Conservation (phyloP, 2,113 vertebrate species). For the Heloderma charlesbogerti region DNA sequence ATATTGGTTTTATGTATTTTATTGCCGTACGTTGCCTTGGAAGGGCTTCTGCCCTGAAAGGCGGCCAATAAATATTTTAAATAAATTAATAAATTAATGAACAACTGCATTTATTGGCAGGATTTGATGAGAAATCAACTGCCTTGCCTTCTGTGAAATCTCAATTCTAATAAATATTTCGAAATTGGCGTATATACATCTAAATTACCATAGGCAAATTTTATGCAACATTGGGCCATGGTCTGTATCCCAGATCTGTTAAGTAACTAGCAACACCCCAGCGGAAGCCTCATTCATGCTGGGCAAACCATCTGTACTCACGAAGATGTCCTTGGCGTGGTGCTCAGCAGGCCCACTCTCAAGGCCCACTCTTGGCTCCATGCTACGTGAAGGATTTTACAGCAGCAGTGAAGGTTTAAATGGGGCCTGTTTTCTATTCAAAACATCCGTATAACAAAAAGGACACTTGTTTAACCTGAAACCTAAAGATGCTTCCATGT, state of each 20-base stretch:
- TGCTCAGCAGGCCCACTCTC: not conserved
- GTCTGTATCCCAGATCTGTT: not conserved
- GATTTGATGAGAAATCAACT: not conserved
- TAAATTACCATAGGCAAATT: not conserved
- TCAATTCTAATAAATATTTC: not conserved
- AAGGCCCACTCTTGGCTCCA: not conserved
- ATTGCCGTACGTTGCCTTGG: too few species aligned
- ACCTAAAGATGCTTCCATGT: not conserved
- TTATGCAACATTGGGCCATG: not conserved
- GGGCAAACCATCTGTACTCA: not conserved
- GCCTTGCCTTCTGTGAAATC: not conserved
- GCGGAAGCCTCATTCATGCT: not conserved
- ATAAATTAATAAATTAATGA: too few species aligned
- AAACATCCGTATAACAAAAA: not conserved
- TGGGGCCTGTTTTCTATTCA: not conserved
- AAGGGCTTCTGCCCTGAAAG: too few species aligned
- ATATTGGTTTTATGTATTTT: too few species aligned
- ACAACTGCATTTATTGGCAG: not conserved
- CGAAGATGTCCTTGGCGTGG: not conserved
- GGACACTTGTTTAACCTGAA: not conserved
- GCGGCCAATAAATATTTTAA: too few species aligned
- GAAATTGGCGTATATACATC: not conserved
- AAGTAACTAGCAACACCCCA: not conserved
- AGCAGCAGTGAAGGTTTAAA: not conserved
- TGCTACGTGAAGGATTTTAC: not conserved